Base-by-base conservation (phyloP, 1,140 invertebrate species). In the Eupeodes corollae region DNA sequence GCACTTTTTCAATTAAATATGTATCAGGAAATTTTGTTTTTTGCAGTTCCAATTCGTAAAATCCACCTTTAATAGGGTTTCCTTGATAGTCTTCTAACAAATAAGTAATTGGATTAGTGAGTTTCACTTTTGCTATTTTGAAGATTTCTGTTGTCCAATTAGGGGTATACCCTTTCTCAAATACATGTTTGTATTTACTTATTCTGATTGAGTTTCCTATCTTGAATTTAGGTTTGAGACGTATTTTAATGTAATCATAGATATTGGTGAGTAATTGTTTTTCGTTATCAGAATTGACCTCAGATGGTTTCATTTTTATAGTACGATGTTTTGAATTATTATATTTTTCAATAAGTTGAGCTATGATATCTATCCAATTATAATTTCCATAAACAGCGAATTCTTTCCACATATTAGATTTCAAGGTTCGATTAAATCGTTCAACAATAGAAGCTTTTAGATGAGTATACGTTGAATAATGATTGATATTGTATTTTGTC, bases 401-500 rank as follows among this genome's bases (percentile, higher is more conserved):
- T 54, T 70, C 46, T 53, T 59, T 62, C 52, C 56, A 75, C 52
- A 74, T 61, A 54, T 60, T 67, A 15, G 46, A 52, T 63, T 73
- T 74, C 38, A 75, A 48, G 16, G 68, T 74, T 52, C 67, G 50
- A 56, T 71, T 71, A 44, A 73, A 70, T 46, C 72, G 42, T 58
- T 74, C 73, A 38, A 66, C 62, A 44, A 73, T 60, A 12, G 63
- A 57, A 9, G n/a, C n/a, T n/a, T n/a, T n/a, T n/a, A n/a, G n/a
- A n/a, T n/a, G n/a, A n/a, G n/a, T n/a, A n/a, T n/a, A n/a, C n/a
- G n/a, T n/a, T n/a, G n/a, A n/a, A n/a, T n/a, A n/a, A n/a, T n/a
- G n/a, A n/a, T n/a, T n/a, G 69, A 74, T 67, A 12, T 61, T 52
- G 52, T 61, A 52, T 42, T 52, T 52, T 52, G 56, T 49, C 52